Evolutionary conservation across 2,797 vertebrate species (phyloP), one percentile per base, ranked within the genome.

Genomic region (Cynodonichthys magdalenae): DNA sequence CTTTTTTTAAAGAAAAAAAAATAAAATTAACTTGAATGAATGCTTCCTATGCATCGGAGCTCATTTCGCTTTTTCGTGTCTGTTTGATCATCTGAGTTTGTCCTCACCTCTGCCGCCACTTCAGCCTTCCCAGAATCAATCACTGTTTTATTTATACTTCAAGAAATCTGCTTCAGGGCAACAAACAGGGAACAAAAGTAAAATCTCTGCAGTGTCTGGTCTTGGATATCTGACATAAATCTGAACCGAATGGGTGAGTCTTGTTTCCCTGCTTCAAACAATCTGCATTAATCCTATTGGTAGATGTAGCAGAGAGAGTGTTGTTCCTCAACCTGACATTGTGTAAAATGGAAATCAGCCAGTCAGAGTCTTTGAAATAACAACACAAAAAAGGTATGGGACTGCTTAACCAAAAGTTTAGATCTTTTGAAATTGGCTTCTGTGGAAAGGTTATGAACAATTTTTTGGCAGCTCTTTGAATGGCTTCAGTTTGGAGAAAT

Each of bases 141-240:
- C 63, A 41, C 61, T 66, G 53, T 34, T 82, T 69, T 59, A 65
- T 77, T 46, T 46, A 46, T 69, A 69, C 66, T 69, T 77, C 63
- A 75, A 77, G 55, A 76, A 76, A 74, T 77, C 36, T 5, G 60
- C 71, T 80, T 39, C 4, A 1, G 66, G 66, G 65, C 28, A 65
- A 79, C 79, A 73, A 41, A 5, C 59, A 12, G 36, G 53, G 34
- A 11, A n/a, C 11, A 41, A 31, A 51, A 34, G 41, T 44, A 56
- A 69, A 76, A 49, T 27, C 39, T 64, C 63, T 1, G 15, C 53
- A 31, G 66, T 74, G 63, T 59, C 44, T 4, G 0, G 1, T 6
- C 52, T 79, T 83, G 75, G 69, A 82, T 79, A 74, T 71, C 68
- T 70, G 63, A 81, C 73, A 68, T 49, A 10, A 61, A 80, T 66